These are phyloP conservation scores for Drosophila nr. fundita DNA, from an alignment of 2,888 invertebrate genomes.

Conservation along the genomic window DNA sequence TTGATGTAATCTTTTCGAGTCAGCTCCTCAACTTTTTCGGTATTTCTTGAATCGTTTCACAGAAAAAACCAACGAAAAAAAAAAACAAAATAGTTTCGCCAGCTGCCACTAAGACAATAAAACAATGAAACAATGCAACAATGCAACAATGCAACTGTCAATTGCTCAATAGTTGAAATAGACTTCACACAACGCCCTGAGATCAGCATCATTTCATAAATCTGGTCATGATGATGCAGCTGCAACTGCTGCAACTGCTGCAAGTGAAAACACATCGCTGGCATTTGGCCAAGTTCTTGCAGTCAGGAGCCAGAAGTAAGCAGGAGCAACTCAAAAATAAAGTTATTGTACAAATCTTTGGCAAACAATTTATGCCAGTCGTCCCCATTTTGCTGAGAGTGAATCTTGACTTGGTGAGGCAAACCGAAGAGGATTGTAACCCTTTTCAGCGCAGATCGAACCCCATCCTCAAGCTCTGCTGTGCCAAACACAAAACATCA, in stretches of 20 bases:
- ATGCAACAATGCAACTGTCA: conserved; percentile 30
- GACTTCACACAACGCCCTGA: conserved; percentile 17
- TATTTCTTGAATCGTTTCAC: not conserved
- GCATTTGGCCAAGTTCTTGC: conserved; percentile 49
- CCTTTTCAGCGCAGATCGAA: not conserved
- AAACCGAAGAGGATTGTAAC: not conserved
- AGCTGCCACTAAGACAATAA: not conserved
- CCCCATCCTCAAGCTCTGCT: too few relatives aligned
- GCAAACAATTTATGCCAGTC: not conserved
- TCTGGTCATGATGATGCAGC: not conserved
- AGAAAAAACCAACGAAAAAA: not conserved
- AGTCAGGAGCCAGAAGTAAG: not conserved
- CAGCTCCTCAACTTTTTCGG: not conserved
- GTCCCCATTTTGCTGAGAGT: not conserved
- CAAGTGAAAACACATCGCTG: conserved; percentile 34
- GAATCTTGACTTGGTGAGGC: not conserved
- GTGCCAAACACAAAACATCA: not conserved
- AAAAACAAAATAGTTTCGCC: conserved; percentile 8
- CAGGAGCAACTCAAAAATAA: not conserved
- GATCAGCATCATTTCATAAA: conserved; percentile 17
- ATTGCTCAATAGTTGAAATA: conserved; percentile 30
- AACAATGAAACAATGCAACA: conserved; percentile 2
- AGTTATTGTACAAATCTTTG: not conserved
- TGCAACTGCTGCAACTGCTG: conserved; percentile 13
- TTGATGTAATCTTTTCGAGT: not conserved